A percentile compares a stretch with the other conserved stretches of the same genome.
phyloP scores from a whole-genome alignment of 2,797 vertebrate species.

The Syngnathus acus region DNA sequence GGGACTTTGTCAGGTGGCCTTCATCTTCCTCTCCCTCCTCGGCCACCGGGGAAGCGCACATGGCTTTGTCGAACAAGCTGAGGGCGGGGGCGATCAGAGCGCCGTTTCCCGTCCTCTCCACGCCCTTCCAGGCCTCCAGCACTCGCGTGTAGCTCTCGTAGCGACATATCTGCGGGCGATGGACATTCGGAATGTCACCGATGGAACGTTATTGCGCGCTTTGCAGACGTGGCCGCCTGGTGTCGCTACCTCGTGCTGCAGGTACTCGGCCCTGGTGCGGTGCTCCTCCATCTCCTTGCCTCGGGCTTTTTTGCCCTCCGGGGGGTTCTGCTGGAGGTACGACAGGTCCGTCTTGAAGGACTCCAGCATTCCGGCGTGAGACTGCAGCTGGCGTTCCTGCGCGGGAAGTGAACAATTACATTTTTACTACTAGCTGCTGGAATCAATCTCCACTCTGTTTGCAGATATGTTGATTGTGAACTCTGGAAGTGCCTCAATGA shows the following conservation, averaged over 20 bases:
- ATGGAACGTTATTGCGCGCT: neutral
- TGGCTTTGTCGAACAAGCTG: conserved; percentile 63
- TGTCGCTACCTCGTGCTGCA: conserved; percentile 74
- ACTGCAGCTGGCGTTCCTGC: conserved; percentile 81
- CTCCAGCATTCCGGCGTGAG: conserved; percentile 73
- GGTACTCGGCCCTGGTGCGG: conserved; percentile 75
- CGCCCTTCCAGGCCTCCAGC: conserved; percentile 66
- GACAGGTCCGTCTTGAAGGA: conserved; percentile 73
- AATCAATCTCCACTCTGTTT: neutral
- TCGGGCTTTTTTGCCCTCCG: conserved; percentile 65
- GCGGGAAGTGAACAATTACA: too few species aligned
- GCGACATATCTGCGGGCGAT: conserved; percentile 69
- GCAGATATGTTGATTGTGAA: neutral
- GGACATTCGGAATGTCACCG: conserved; percentile 8
- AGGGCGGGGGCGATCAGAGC: conserved; percentile 44
- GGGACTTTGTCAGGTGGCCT: conserved; percentile 73
- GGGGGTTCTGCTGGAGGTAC: conserved; percentile 64
- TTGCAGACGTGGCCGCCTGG: neutral
- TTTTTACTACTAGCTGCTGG: too few species aligned
- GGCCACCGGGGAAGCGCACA: conserved; percentile 35
- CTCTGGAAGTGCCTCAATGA: neutral
- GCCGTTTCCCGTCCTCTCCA: conserved; percentile 14
- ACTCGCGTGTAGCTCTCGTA: conserved; percentile 77
- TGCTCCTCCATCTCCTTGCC: conserved; percentile 78
- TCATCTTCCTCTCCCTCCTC: conserved; percentile 33